Percentiles rank a stretch among this genome's conserved stretches.
Evolutionary conservation across 2,888 invertebrate species (phyloP).

Genomic region (Lissonota sp.): DNA sequence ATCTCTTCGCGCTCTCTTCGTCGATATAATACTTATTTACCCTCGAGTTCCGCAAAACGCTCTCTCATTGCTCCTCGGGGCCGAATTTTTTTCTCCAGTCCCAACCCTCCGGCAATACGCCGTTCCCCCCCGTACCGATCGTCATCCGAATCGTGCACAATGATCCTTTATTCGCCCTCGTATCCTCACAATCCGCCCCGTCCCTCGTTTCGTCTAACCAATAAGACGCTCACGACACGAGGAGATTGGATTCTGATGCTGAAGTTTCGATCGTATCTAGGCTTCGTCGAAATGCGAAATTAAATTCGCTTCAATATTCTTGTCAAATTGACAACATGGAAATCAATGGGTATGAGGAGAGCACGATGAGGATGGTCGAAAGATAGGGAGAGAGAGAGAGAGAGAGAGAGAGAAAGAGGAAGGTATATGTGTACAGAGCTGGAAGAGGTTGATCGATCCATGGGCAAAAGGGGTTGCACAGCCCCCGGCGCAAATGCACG

Average conservation of each 20-base stretch:
- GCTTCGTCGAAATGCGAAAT: conserved; percentile 60
- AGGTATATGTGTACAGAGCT: conserved; percentile 34
- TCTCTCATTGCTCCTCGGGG: background rate
- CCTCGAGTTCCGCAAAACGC: too few species aligned
- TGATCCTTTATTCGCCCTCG: background rate
- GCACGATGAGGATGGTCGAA: conserved; percentile 2
- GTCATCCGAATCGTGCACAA: conserved; percentile 22
- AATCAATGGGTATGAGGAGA: conserved; percentile 39
- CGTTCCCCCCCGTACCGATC: conserved; percentile 9
- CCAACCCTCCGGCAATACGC: background rate
- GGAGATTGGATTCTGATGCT: conserved; percentile 69
- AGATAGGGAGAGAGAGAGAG: conserved; percentile 2
- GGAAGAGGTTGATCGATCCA: conserved; percentile 61
- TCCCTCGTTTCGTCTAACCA: conserved; percentile 53
- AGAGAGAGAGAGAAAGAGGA: conserved; percentile 21
- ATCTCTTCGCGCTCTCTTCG: background rate
- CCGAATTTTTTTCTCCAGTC: conserved; percentile 30
- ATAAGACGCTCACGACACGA: conserved; percentile 66
- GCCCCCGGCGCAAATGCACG: conserved; percentile 50
- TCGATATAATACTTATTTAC: too few species aligned
- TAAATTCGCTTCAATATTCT: conserved; percentile 68
- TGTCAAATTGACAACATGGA: conserved; percentile 60
- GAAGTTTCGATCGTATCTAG: conserved; percentile 62
- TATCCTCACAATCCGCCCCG: background rate
- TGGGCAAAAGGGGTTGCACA: conserved; percentile 52